A percentile compares a stretch with the other conserved stretches of the same genome.
These are phyloP conservation scores for Halcyon leucocephala DNA, from an alignment of 2,797 vertebrate species.

Conservation along the genomic window DNA sequence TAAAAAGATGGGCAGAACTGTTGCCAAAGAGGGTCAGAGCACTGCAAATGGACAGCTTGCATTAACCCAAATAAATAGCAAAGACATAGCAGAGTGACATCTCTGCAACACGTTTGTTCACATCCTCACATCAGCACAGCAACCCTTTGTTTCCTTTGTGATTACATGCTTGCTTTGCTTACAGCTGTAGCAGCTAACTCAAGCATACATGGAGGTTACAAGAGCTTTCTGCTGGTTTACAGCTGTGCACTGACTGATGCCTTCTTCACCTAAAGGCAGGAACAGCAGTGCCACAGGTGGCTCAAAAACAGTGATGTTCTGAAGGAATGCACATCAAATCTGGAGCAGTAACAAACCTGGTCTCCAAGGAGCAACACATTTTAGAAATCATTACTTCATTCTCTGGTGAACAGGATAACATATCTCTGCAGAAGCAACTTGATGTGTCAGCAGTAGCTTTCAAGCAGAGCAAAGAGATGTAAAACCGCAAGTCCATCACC, in stretches of 20 bases:
- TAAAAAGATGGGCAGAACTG: not conserved
- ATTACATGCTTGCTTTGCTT: not conserved
- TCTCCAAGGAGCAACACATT: not conserved
- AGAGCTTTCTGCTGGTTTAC: not conserved
- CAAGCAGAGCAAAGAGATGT: not conserved
- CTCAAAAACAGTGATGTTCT: not conserved
- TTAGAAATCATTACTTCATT: not conserved
- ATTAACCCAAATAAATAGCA: not conserved
- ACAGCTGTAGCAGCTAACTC: accelerated
- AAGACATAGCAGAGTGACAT: not conserved
- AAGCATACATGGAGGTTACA: not conserved
- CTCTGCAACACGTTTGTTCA: not conserved
- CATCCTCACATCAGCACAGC: not conserved
- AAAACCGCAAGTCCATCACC: not conserved
- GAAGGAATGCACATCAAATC: not conserved
- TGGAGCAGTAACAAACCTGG: not conserved
- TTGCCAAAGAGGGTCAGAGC: not conserved
- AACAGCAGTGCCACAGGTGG: not conserved
- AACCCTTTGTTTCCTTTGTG: not conserved
- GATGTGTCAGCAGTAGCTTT: not conserved
- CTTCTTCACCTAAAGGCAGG: not conserved
- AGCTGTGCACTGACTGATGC: not conserved
- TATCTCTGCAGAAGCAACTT: not conserved
- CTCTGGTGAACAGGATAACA: not conserved
- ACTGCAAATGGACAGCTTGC: not conserved